phyloP scores from a whole-genome alignment of 2,797 vertebrate genomes.

The Nannoperca australis region DNA sequence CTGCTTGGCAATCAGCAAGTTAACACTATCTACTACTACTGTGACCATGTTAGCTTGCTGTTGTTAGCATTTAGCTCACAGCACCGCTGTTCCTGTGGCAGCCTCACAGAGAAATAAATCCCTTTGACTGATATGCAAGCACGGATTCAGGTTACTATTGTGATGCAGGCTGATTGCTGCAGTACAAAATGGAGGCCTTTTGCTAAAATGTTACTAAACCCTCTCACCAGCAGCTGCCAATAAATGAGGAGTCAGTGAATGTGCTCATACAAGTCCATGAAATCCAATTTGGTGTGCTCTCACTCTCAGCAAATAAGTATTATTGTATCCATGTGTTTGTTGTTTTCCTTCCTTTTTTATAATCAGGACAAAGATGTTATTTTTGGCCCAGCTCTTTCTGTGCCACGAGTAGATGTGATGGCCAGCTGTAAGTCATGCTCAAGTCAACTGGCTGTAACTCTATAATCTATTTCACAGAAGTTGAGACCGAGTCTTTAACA shows the following conservation, averaged over 20 bases:
- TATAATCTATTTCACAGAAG: slow-evolving; percentile 47
- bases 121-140: slow-evolving; percentile 52
- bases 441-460: slow-evolving; percentile 44
- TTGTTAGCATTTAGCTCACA: slow-evolving; percentile 7
- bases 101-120: slow-evolving; percentile 47
- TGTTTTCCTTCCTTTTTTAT: slow-evolving; percentile 32
- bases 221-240: slow-evolving; percentile 47
- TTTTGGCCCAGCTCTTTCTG: slow-evolving; percentile 40
- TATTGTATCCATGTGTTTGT: slow-evolving; percentile 33
- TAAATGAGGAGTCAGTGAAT: slow-evolving; percentile 58
- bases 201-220: slow-evolving; percentile 57
- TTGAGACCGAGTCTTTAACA: slow-evolving; percentile 32
- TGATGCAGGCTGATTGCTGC: slow-evolving; percentile 42
- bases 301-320: slow-evolving; percentile 35
- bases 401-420: slow-evolving; percentile 12
- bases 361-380: slow-evolving; percentile 48
- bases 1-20: background rate
- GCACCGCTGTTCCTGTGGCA: background rate
- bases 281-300: slow-evolving; percentile 57
- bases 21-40: background rate
- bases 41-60: background rate
- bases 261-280: slow-evolving; percentile 56
- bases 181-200: slow-evolving; percentile 50
- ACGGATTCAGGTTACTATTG: slow-evolving; percentile 51
- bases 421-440: slow-evolving; percentile 32